phyloP scores from a whole-genome alignment of 2,888 invertebrate species.

The Masnerella sp. region DNA sequence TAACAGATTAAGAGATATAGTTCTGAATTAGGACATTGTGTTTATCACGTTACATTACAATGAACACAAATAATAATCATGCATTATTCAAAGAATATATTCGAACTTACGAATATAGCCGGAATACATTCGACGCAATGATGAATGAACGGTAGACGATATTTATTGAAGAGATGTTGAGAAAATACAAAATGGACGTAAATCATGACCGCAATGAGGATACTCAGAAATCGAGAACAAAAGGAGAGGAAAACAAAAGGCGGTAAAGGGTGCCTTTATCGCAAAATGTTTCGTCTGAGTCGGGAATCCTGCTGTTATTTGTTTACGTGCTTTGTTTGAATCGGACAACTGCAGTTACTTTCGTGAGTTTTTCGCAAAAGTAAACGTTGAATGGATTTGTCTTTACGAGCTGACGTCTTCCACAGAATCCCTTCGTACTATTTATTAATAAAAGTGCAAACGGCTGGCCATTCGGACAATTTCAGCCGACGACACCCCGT shows the following conservation, averaged over 20 bases:
- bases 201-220: constrained; percentile 14
- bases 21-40: constrained; percentile 27
- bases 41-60: constrained; percentile 10
- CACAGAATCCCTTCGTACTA: constrained; percentile 8
- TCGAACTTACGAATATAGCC: constrained; percentile 19
- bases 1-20: constrained; percentile 29
- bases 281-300: no score
- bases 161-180: constrained; percentile 6
- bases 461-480: constrained; percentile 11
- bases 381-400: no score
- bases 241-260: no score
- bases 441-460: constrained; percentile 47
- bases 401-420: no score
- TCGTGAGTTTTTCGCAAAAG: no score
- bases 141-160: constrained; percentile 12
- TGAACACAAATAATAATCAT: constrained; percentile 34
- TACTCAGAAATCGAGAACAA: no score
- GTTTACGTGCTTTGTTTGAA: no score
- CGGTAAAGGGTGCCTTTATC: no score
- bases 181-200: constrained; percentile 9
- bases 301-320: no score
- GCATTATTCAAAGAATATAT: constrained; percentile 40
- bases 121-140: constrained; percentile 12
- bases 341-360: no score
- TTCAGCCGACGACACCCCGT: constrained; percentile 7